Evolutionary conservation across 2,797 vertebrate genomes (phyloP).

Genomic region (Chelon auratus): DNA sequence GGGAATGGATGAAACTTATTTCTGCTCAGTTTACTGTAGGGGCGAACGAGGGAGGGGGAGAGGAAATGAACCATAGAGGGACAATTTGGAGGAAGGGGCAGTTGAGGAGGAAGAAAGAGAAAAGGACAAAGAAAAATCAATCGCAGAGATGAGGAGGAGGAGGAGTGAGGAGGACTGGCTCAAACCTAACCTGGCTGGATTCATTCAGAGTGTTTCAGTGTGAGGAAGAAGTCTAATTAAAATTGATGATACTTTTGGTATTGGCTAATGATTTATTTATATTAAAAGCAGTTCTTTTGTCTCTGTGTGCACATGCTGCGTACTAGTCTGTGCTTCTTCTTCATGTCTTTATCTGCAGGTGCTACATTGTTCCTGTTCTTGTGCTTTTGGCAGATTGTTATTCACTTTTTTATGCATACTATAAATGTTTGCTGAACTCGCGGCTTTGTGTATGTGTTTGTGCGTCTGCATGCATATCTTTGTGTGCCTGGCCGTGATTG

Average conservation of each 20-base stretch:
- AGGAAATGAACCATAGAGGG: constrained; percentile 2
- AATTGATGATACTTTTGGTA: too few relatives aligned
- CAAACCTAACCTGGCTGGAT: background rate
- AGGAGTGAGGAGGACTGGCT: background rate
- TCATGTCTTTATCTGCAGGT: too few relatives aligned
- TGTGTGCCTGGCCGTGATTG: constrained; percentile 69
- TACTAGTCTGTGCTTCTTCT: too few relatives aligned
- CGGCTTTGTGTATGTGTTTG: constrained; percentile 12
- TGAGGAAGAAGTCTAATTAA: too few relatives aligned
- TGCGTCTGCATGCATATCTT: constrained; percentile 9
- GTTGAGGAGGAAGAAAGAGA: background rate
- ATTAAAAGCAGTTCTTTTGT: too few relatives aligned
- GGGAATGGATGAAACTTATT: constrained; percentile 24
- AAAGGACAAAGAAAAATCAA: background rate
- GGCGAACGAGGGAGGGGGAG: constrained; percentile 8
- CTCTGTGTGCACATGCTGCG: too few relatives aligned
- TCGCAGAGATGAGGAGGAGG: background rate
- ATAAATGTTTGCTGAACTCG: constrained; percentile 14
- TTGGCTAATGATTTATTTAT: too few relatives aligned
- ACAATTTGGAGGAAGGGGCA: background rate
- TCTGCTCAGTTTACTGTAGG: constrained; percentile 20
- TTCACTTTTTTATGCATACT: constrained; percentile 3
- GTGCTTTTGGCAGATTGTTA: constrained; percentile 3
- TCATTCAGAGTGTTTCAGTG: background rate
- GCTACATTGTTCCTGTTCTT: background rate